Base-by-base conservation (phyloP, 2,888 invertebrate genomes). In the Drosophila monieri region DNA sequence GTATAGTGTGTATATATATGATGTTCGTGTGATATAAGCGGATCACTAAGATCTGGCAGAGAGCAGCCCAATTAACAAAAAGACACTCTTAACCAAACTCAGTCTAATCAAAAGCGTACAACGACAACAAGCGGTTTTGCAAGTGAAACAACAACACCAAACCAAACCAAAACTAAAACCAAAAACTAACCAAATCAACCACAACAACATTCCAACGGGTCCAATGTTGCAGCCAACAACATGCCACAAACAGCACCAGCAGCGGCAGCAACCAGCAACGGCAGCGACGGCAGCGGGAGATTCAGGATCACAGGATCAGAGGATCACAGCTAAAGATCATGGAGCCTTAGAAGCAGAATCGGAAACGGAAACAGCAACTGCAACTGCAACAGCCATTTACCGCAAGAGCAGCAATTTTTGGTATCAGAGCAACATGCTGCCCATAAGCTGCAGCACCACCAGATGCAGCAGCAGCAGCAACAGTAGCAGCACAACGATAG, bases 171-270 rank as follows among this genome's bases (percentile, higher is more conserved):
- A 23, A 39, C 49, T 10, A 32, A 51, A 53, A 53, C 8, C 41
- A 71, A 70, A 55, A 73, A 52, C 18, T 23, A 58, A 32, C 27
- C 3, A 44, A 66, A 46, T 32, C 37, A 68, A 51, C 25, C 55
- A 58, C 57, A 35, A 68, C 66, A 51, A 67, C 54, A 72, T 48
- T 65, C 78, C 61, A 77, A 79, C 76, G 88, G 87, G 87, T 88
- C 88, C 88, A 86, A 86, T 85, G 88, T 85, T 88, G 87, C 88
- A 79, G 77, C 74, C 74, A 77, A 76, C 74, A 87, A 77, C 75
- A 84, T 85, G 85, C 85, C 77, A 78, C 83, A 77, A 87, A 80
- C 74, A 79, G 80, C 72, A 83, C 78, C 69, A 72, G 59, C 71
- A 73, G 49, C 53, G 71, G 69, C 64, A 74, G 39, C 77, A 71